Evolutionary conservation across 2,888 invertebrate species (phyloP), one percentile per base, ranked within the genome.

Genomic region (Timema podura): DNA sequence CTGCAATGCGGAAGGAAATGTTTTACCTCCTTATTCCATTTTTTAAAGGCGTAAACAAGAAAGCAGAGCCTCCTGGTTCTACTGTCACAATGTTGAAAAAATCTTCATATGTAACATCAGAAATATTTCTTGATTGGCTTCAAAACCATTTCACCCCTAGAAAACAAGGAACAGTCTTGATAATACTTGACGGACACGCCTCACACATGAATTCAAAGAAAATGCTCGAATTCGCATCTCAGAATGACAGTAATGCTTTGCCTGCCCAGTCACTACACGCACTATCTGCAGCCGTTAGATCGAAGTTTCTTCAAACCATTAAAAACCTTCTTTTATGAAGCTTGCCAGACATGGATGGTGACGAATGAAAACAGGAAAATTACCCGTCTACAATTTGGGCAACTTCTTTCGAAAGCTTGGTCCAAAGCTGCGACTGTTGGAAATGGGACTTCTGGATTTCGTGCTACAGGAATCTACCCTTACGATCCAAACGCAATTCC

Each of bases 21-120:
- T 61, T 61, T 59, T 59, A 11, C 59, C 61, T 10, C 30, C 61
- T 16, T 66, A 66, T 11, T 49, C 16, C 13, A 74, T 79, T 64
- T 73, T 73, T 78, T 64, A 77, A 77, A 73, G 77, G 78, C 5
- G 76, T 77, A 72, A 75, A 76, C 69, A 70, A 74, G 64, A 77
- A 76, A 67, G 45, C 66, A 9, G 76, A 78, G 61, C 61, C 15
- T 6, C 61, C 61, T 10, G 61, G 61, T 6, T 30, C 6, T 16
- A 30, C 48, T 10, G 30, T 48, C 9, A 66, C 49, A 30, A 74
- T 77, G 74, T 73, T 75, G 13, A 73, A 76, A 66, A 77, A 77
- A 68, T 77, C 77, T 15, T 74, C 74, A 10, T n/a, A n/a, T n/a
- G n/a, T n/a, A n/a, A n/a, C n/a, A n/a, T n/a, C n/a, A n/a, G n/a